Percentiles rank a stretch among this genome's conserved stretches.
Conservation (phyloP, 2,113 vertebrate genomes). For the Pelecanoides urinatrix region DNA sequence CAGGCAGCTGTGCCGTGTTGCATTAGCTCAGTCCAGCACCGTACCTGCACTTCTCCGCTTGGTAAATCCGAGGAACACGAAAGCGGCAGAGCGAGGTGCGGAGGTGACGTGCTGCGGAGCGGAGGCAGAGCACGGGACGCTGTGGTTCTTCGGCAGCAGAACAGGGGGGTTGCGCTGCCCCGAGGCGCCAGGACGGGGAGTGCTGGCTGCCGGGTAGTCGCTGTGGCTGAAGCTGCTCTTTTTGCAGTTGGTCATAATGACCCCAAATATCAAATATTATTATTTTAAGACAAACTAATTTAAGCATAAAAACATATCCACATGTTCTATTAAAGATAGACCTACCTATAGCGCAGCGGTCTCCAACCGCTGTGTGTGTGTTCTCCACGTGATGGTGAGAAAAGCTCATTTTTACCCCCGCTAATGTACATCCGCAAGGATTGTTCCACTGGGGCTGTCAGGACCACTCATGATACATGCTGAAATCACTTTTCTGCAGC, state of each 20-base stretch:
- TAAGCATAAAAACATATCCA: background rate
- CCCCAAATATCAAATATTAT: background rate
- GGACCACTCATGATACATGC: background rate
- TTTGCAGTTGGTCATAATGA: background rate
- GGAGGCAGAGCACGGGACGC: background rate
- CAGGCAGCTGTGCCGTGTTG: fast-evolving
- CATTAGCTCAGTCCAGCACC: fast-evolving
- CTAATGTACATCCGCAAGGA: background rate
- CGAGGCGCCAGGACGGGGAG: fast-evolving
- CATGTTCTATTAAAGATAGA: background rate
- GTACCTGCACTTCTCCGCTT: background rate
- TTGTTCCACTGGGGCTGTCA: background rate
- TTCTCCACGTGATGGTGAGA: background rate
- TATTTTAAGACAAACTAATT: background rate
- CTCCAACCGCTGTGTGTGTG: background rate
- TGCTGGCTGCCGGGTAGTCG: fast-evolving
- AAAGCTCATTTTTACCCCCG: background rate
- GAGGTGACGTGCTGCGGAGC: fast-evolving
- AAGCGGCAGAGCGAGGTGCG: fast-evolving
- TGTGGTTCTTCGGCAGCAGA: background rate
- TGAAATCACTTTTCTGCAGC: background rate
- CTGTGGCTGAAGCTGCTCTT: background rate
- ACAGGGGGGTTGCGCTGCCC: background rate
- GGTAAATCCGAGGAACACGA: background rate
- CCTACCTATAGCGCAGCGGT: fast-evolving